Conservation (phyloP, 1,140 invertebrate species). For the Drosophila gunungcola region DNA sequence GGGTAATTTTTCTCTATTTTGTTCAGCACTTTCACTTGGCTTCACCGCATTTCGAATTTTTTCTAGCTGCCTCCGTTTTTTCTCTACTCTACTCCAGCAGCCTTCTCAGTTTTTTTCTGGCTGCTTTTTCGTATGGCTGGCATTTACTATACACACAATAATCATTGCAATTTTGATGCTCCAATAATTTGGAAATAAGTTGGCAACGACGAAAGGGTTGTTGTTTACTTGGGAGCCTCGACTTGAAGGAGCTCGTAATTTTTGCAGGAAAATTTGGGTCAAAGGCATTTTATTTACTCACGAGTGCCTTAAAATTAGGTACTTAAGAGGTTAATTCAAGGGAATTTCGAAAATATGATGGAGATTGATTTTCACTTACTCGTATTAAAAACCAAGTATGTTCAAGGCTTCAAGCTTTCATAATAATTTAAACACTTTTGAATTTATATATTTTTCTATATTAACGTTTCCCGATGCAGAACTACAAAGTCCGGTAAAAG, state of each 20-base stretch:
- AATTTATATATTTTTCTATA: too few relatives aligned
- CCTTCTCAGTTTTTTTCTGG: constrained; percentile 16
- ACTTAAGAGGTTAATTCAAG: not conserved
- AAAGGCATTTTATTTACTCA: constrained; percentile 28
- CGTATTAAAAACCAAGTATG: too few relatives aligned
- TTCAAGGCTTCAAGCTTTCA: too few relatives aligned
- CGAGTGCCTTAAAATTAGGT: not conserved
- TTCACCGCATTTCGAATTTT: constrained; percentile 45
- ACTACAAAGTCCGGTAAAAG: not conserved
- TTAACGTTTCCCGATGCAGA: too few relatives aligned
- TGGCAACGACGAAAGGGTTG: constrained; percentile 59
- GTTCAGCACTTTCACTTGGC: constrained; percentile 73
- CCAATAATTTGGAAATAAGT: constrained; percentile 80
- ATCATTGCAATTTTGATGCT: constrained; percentile 83
- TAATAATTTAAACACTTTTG: too few relatives aligned
- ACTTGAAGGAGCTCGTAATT: constrained; percentile 17
- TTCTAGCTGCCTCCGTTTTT: constrained; percentile 21
- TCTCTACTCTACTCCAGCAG: constrained; percentile 14
- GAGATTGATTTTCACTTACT: too few relatives aligned
- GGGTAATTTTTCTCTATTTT: constrained; percentile 75
- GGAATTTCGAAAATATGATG: not conserved
- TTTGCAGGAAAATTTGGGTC: constrained; percentile 31
- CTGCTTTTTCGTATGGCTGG: constrained; percentile 1
- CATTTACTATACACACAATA: constrained; percentile 67
- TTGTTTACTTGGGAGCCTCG: constrained; percentile 37